Conservation (phyloP, 2,888 invertebrate genomes). For the Holacanthella duospinosa region DNA sequence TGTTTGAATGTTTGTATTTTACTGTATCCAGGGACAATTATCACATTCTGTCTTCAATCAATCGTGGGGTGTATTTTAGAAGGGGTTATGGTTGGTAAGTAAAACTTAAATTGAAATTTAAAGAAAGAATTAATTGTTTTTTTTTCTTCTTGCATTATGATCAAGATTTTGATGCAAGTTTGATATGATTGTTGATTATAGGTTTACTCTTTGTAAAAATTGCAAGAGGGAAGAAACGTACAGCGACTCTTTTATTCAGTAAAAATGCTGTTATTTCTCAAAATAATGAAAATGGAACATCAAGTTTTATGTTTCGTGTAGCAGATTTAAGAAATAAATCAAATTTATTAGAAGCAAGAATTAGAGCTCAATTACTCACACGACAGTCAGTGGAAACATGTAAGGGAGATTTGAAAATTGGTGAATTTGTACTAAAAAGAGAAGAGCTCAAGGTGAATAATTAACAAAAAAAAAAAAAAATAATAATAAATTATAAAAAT, state of each 20-base stretch:
- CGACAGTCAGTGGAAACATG: neutral
- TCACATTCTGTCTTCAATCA: conserved; percentile 21
- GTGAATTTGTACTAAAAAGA: neutral
- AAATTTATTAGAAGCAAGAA: conserved; percentile 10
- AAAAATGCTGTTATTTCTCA: conserved; percentile 75
- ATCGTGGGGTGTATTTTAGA: conserved; percentile 27
- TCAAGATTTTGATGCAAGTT: too few relatives aligned
- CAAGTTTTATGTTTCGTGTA: conserved; percentile 71
- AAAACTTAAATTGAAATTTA: too few relatives aligned
- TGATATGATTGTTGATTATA: too few relatives aligned
- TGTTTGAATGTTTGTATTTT: too few relatives aligned
- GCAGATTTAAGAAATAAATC: conserved; percentile 12
- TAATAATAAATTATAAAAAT: neutral
- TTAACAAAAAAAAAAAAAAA: neutral
- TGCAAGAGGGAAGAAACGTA: conserved; percentile 45
- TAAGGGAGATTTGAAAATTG: neutral
- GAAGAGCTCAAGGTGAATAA: neutral
- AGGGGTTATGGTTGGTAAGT: conserved; percentile 50
- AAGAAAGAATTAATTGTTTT: too few relatives aligned
- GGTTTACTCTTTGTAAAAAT: neutral
- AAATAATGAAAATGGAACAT: conserved; percentile 58
- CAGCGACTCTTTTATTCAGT: conserved; percentile 86
- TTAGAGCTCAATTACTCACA: conserved; percentile 15
- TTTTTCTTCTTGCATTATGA: too few relatives aligned
- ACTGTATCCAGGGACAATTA: too few relatives aligned